phyloP scores from a whole-genome alignment of 2,888 invertebrate genomes.

The Urechis unicinctus region DNA sequence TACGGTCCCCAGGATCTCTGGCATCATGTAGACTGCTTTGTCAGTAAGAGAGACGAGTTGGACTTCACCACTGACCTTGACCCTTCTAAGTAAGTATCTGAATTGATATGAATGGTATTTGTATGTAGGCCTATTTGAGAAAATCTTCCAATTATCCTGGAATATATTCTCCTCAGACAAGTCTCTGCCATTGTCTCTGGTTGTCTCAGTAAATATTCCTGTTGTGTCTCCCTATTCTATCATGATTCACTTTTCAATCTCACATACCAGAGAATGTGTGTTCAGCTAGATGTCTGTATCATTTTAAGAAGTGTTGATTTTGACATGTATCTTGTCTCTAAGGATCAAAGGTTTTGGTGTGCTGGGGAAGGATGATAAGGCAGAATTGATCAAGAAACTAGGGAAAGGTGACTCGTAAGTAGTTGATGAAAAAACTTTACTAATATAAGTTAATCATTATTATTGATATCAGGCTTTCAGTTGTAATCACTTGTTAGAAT shows the following conservation, averaged over 20 bases:
- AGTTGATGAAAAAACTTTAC: too few relatives aligned
- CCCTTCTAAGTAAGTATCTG: conserved; percentile 56
- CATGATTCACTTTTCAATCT: too few relatives aligned
- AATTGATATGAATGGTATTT: neutral
- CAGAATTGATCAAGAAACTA: conserved; percentile 34
- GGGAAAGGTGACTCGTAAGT: conserved; percentile 35
- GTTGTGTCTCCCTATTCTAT: too few relatives aligned
- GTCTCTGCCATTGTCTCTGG: too few relatives aligned
- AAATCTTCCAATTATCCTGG: too few relatives aligned
- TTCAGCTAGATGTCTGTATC: too few relatives aligned
- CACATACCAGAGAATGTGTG: too few relatives aligned
- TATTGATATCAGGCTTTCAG: too few relatives aligned
- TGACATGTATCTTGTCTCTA: conserved; percentile 10
- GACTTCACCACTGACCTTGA: conserved; percentile 56
- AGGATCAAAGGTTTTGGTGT: conserved; percentile 68
- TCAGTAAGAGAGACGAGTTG: conserved; percentile 65
- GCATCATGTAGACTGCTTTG: conserved; percentile 90
- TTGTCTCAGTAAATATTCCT: too few relatives aligned
- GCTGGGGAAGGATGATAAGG: conserved; percentile 59
- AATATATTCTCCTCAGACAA: too few relatives aligned
- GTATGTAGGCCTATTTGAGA: too few relatives aligned
- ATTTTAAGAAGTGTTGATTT: neutral
- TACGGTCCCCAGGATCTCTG: conserved; percentile 76
- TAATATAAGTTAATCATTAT: too few relatives aligned
- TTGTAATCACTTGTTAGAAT: conserved; percentile 2